Evolutionary conservation across 2,113 vertebrate species (phyloP), one percentile per base, ranked within the genome.

Genomic region (Equus przewalskii): DNA sequence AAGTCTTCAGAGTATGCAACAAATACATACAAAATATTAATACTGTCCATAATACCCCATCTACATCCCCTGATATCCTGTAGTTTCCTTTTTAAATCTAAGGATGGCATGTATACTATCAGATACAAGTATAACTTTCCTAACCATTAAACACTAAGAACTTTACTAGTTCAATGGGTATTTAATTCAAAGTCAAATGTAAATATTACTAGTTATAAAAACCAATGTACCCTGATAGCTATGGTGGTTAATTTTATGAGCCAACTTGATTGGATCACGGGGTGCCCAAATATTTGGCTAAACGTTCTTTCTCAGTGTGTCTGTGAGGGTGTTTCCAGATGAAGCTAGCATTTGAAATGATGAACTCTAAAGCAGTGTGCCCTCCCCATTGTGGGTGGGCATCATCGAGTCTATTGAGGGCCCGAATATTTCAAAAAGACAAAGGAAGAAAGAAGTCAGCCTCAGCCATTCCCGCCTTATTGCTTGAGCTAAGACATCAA

Each of bases 11-110:
- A 92, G 19, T 82, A 75, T 82, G 44, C 11, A 81, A 64, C 10
- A 84, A 92, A 89, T 70, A 18, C 18, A 64, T 11, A 30, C 16
- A 70, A 96, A 97, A 62, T 89, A n/a, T 89, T 89, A 70, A 65
- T 90, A 94, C 46, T 24, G 51, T 90, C 3, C 91, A n/a, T 73
- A 73, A 46, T 69, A 70, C 2, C 8, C 13, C 3, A 69, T 24
- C 6, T 82, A n/a, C 1, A 93, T 87, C 1, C 33, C 33, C 19
- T 70, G 24, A 19, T 41, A 81, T 30, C 8, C 0, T 80, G 69
- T 33, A 78, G n/a, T 89, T 87, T 92, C 24, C 49, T 87, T 92
- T 64, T 91, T 22, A 81, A 51, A 60, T 90, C 30, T 70, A 78
- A 67, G 64, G 33, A 46, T 84, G 56, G 4, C 19, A 90, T 82